A percentile compares a stretch with the other conserved stretches of the same genome.
Conservation (phyloP, 2,797 vertebrate species). For the Huso huso region DNA sequence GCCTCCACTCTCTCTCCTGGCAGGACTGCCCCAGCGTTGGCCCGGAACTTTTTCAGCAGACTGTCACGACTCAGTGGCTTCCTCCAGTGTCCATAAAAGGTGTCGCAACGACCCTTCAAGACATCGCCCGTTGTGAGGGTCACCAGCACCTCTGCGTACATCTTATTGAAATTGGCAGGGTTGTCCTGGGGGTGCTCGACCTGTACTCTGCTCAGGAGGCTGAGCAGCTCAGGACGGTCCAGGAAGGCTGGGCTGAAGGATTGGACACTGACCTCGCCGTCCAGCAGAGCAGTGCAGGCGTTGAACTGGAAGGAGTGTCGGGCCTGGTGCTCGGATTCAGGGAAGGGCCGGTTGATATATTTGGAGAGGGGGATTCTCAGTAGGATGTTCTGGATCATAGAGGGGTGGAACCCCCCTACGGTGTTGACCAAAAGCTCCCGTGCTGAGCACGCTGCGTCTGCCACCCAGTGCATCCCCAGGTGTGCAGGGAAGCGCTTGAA, state of each 20-base stretch:
- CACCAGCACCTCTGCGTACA: slow-evolving; percentile 75
- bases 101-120: slow-evolving; percentile 68
- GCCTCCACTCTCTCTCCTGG: slow-evolving; percentile 52
- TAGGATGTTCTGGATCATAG: too few species aligned
- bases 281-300: slow-evolving; percentile 69
- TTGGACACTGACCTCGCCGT: slow-evolving; percentile 63
- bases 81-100: slow-evolving; percentile 85
- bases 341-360: slow-evolving; percentile 80
- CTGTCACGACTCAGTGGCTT: slow-evolving; percentile 74
- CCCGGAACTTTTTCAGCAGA: slow-evolving; percentile 68
- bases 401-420: too few species aligned
- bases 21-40: slow-evolving; percentile 62
- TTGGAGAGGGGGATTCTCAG: too few species aligned
- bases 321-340: slow-evolving; percentile 74
- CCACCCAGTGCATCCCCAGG: slow-evolving; percentile 82
- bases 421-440: too few species aligned
- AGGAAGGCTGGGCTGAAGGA: slow-evolving; percentile 61
- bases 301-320: slow-evolving; percentile 87
- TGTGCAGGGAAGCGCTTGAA: slow-evolving; percentile 83
- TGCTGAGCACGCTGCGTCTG: too few species aligned
- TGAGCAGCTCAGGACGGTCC: slow-evolving; percentile 52
- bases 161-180: slow-evolving; percentile 73
- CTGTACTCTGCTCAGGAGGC: slow-evolving; percentile 64
- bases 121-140: slow-evolving; percentile 61
- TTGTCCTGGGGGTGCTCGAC: slow-evolving; percentile 78